A percentile compares a stretch with the other conserved stretches of the same genome.
Evolutionary conservation across 2,888 invertebrate genomes (phyloP).

Genomic region (Ectemnius lituratus): DNA sequence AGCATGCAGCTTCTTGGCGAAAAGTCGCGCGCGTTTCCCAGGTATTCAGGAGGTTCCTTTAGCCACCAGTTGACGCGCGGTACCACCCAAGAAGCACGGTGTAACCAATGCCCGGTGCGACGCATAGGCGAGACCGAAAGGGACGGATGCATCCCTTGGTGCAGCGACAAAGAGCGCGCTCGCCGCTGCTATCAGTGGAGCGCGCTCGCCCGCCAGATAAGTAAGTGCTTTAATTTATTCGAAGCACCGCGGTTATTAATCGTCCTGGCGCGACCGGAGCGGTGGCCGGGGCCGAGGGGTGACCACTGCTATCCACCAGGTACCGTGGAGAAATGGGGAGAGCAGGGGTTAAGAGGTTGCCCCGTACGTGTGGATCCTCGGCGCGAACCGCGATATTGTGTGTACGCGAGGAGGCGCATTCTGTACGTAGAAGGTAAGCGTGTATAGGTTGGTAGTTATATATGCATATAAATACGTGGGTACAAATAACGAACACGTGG

Average conservation of each 20-base stretch:
- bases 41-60: conserved; percentile 15
- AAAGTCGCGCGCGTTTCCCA: neutral
- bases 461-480: conserved; percentile 68
- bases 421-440: conserved; percentile 23
- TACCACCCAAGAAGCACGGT: conserved; percentile 61
- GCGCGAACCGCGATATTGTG: conserved; percentile 5
- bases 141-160: conserved; percentile 55
- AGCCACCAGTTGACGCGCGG: conserved; percentile 37
- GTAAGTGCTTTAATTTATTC: conserved; percentile 76
- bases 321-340: conserved; percentile 11
- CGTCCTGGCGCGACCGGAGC: conserved; percentile 60
- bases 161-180: conserved; percentile 56
- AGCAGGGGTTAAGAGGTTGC: conserved; percentile 49
- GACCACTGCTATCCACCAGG: neutral
- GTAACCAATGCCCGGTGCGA: conserved; percentile 55
- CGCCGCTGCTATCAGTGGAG: conserved; percentile 57
- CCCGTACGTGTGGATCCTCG: conserved; percentile 26
- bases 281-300: conserved; percentile 14
- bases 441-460: conserved; percentile 46
- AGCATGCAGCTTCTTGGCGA: too few relatives aligned
- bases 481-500: conserved; percentile 76
- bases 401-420: conserved; percentile 24
- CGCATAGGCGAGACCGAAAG: conserved; percentile 54
- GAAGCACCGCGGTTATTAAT: conserved; percentile 76
- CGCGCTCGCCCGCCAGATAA: conserved; percentile 60